Conservation (phyloP, 2,797 vertebrate species). For the Poecilia gillii region DNA sequence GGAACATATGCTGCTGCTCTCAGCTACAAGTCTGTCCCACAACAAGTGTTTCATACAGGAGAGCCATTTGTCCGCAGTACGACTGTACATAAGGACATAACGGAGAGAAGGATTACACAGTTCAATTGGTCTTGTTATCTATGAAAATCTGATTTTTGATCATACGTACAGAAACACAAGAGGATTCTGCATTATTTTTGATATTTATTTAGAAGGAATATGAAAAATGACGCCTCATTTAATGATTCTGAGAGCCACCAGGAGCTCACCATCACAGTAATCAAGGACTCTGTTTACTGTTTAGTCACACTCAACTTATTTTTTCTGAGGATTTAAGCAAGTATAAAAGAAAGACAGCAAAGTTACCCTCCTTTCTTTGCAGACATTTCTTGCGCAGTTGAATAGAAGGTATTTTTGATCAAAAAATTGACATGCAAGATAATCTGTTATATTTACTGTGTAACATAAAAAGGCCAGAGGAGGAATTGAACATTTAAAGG, state of each 20-base stretch:
- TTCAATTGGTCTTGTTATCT: neutral
- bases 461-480: neutral
- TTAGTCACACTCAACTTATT: neutral
- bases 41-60: constrained; percentile 24
- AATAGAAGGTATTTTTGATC: neutral
- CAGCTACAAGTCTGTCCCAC: constrained; percentile 46
- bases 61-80: neutral
- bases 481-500: neutral
- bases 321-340: neutral
- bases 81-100: neutral
- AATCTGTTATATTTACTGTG: neutral
- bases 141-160: neutral
- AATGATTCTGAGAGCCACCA: neutral
- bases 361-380: too few species aligned
- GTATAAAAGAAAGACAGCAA: neutral
- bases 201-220: neutral
- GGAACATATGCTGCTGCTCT: constrained; percentile 61
- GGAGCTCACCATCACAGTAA: neutral
- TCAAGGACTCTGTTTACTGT: neutral
- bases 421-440: neutral
- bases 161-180: neutral
- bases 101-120: neutral
- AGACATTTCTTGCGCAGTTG: too few species aligned
- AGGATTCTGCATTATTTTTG: neutral
- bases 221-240: neutral